Conservation (phyloP, 2,113 vertebrate species). For the Cyanoliseus patagonus region DNA sequence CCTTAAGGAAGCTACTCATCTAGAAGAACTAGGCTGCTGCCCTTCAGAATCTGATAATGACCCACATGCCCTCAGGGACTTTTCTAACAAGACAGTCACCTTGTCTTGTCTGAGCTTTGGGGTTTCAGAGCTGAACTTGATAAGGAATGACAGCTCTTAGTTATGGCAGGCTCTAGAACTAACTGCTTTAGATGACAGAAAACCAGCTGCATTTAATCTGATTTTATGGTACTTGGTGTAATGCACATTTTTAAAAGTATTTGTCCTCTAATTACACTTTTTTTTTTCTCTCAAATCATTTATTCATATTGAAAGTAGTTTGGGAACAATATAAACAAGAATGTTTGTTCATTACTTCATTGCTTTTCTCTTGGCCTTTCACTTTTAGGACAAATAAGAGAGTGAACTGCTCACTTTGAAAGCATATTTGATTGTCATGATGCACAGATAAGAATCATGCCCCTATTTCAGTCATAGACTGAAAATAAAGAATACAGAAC, state of each 20-base stretch:
- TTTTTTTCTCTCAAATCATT: not conserved
- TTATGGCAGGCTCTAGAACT: not conserved
- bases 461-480: not conserved
- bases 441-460: not conserved
- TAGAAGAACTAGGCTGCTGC: not conserved
- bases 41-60: slow-evolving; percentile 48
- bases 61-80: not conserved
- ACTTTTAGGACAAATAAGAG: not conserved
- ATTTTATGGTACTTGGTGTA: not conserved
- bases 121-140: slow-evolving; percentile 20
- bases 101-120: slow-evolving; percentile 34
- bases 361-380: not conserved
- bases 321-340: not conserved
- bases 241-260: not conserved
- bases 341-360: accelerated
- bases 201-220: not conserved
- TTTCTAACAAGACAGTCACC: slow-evolving; percentile 40
- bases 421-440: not conserved
- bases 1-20: not conserved
- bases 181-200: not conserved
- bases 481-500: not conserved
- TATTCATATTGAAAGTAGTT: not conserved
- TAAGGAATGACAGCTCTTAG: slow-evolving; percentile 38
- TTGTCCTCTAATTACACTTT: not conserved
- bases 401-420: not conserved